These are phyloP conservation scores for Tachysurus fulvidraco DNA, from an alignment of 2,113 vertebrate species.

Conservation along the genomic window DNA sequence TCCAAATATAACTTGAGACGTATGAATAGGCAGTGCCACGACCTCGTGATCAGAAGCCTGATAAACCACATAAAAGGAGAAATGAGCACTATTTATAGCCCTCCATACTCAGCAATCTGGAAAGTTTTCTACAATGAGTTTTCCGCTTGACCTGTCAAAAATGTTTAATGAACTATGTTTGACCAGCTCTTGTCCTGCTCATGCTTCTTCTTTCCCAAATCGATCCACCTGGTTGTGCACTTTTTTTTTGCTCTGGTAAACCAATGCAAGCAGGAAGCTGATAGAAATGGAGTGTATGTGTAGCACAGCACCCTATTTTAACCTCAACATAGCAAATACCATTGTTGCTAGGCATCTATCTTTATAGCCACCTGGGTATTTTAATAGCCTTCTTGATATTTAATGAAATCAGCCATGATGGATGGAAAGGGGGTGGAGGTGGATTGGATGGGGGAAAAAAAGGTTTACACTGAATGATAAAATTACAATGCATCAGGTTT, in stretches of 20 bases:
- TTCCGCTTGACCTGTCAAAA: constrained; percentile 44
- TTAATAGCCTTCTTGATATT: constrained; percentile 52
- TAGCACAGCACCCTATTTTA: constrained; percentile 39
- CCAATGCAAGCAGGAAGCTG: constrained; percentile 31
- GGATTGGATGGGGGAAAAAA: constrained; percentile 3
- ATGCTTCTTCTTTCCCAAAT: constrained; percentile 29
- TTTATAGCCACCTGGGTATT: constrained; percentile 45
- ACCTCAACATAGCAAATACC: constrained; percentile 36
- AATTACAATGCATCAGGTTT: constrained; percentile 45
- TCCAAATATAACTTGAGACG: neutral
- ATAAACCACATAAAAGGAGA: neutral
- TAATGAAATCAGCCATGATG: constrained; percentile 33
- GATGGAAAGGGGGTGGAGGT: neutral
- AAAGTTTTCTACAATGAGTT: constrained; percentile 59
- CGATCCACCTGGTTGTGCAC: constrained; percentile 41
- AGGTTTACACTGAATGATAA: constrained; percentile 36
- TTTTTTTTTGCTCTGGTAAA: constrained; percentile 43
- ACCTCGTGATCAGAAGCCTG: neutral
- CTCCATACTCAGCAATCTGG: constrained; percentile 57
- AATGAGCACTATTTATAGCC: constrained; percentile 68
- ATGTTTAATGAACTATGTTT: constrained; percentile 26
- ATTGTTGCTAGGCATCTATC: constrained; percentile 46
- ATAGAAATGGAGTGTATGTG: constrained; percentile 26
- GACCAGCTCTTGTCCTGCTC: constrained; percentile 12
- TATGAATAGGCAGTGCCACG: neutral